These are phyloP conservation scores for Nanger granti DNA, from an alignment of 2,113 vertebrate genomes.

Conservation along the genomic window DNA sequence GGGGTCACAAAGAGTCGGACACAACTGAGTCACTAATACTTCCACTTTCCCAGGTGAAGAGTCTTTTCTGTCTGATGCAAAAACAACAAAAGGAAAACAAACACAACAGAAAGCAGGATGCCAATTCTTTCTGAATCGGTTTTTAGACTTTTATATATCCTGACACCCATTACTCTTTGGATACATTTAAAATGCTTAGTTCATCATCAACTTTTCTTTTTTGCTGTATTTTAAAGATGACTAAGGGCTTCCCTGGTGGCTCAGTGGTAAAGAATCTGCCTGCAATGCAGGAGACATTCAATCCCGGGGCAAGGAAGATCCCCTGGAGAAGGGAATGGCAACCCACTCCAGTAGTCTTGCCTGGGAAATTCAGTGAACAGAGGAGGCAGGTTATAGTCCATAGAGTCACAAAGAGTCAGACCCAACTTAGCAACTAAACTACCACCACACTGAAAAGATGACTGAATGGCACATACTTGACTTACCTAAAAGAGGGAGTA, in stretches of 20 bases:
- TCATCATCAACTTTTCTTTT: slow-evolving; percentile 43
- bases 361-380: neutral
- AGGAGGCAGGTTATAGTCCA: neutral
- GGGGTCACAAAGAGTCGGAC: neutral
- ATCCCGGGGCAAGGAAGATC: neutral
- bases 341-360: neutral
- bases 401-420: neutral
- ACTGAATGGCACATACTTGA: slow-evolving; percentile 43
- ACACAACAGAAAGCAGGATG: slow-evolving; percentile 72
- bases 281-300: neutral
- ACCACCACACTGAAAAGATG: neutral
- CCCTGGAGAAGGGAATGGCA: neutral
- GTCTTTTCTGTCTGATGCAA: slow-evolving; percentile 70
- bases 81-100: slow-evolving; percentile 62
- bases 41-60: slow-evolving; percentile 54
- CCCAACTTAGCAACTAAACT: neutral
- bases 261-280: neutral
- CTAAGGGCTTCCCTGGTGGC: neutral
- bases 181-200: slow-evolving; percentile 56
- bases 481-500: slow-evolving; percentile 87
- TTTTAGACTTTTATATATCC: slow-evolving; percentile 68
- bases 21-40: neutral
- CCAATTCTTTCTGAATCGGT: slow-evolving; percentile 72
- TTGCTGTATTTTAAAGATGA: slow-evolving; percentile 51
- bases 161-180: slow-evolving; percentile 66